A percentile compares a stretch with the other conserved stretches of the same genome.
Evolutionary conservation across 1,140 invertebrate genomes (phyloP).

Genomic region (Drosophila pseudoananassae): DNA sequence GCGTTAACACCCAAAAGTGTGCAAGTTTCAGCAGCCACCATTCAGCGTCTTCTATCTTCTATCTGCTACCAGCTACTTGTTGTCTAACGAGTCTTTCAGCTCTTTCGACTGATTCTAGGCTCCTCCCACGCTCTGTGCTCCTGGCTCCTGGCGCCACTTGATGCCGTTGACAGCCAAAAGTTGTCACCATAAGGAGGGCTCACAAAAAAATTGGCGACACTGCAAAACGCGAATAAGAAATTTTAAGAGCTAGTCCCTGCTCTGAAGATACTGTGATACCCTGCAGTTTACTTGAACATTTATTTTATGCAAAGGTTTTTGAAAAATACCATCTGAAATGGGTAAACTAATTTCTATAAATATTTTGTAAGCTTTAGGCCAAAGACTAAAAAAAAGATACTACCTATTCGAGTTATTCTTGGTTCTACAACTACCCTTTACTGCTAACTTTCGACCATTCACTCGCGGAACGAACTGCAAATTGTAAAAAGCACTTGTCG

Average conservation of each 20-base stretch:
- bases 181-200: slow-evolving; percentile 57
- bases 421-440: slow-evolving; percentile 26
- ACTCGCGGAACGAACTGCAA: slow-evolving; percentile 71
- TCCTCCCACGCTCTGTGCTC: neutral
- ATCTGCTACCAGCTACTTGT: slow-evolving; percentile 68
- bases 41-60: slow-evolving; percentile 41
- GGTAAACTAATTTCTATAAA: too few relatives aligned
- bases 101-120: neutral
- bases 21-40: slow-evolving; percentile 60
- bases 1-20: slow-evolving; percentile 79
- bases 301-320: too few relatives aligned
- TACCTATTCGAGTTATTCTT: neutral
- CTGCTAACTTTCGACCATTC: slow-evolving; percentile 31
- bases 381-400: neutral
- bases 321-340: too few relatives aligned
- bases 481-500: slow-evolving; percentile 75
- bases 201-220: slow-evolving; percentile 68
- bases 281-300: slow-evolving; percentile 12
- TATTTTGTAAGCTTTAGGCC: too few relatives aligned
- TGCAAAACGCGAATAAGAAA: slow-evolving; percentile 60
- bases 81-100: slow-evolving; percentile 67
- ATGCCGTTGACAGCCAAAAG: slow-evolving; percentile 73
- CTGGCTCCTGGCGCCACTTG: slow-evolving; percentile 43
- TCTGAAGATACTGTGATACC: slow-evolving; percentile 31
- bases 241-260: slow-evolving; percentile 3